Evolutionary conservation across 1,140 invertebrate genomes (phyloP).

Genomic region (Marisa cornuarietis): DNA sequence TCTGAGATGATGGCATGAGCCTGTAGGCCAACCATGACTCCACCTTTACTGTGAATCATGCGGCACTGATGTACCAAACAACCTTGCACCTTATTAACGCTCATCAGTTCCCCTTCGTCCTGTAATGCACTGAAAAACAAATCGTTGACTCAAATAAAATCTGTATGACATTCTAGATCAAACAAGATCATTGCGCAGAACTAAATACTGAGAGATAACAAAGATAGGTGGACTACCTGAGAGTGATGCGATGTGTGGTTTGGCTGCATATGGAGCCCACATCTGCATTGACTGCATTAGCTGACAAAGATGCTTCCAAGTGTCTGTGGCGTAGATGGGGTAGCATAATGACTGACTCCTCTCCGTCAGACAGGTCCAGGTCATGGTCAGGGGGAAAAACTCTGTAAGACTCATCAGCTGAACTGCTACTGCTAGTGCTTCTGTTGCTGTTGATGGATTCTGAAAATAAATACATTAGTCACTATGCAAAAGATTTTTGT

Average conservation of each 20-base stretch:
- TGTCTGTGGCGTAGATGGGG: slow-evolving; percentile 47
- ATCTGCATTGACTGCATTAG: slow-evolving; percentile 37
- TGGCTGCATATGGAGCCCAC: slow-evolving; percentile 53
- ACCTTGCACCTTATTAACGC: slow-evolving; percentile 42
- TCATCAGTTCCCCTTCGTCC: slow-evolving; percentile 20
- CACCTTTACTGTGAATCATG: slow-evolving; percentile 54
- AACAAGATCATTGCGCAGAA: too few relatives aligned
- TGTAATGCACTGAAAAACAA: background rate
- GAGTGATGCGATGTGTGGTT: slow-evolving; percentile 27
- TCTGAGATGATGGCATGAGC: slow-evolving; percentile 52
- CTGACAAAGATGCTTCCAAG: slow-evolving; percentile 40
- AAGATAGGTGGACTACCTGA: background rate
- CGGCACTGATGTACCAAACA: slow-evolving; percentile 54
- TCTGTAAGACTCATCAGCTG: slow-evolving; percentile 25
- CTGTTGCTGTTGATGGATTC: slow-evolving; percentile 16
- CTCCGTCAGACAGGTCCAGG: slow-evolving; percentile 46
- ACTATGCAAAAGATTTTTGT: too few relatives aligned
- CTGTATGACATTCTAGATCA: background rate
- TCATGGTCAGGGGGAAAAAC: slow-evolving; percentile 27
- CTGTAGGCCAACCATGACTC: slow-evolving; percentile 53
- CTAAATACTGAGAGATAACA: too few relatives aligned
- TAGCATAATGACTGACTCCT: slow-evolving; percentile 58
- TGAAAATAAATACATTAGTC: background rate
- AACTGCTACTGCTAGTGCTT: slow-evolving; percentile 15
- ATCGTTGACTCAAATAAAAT: background rate